Evolutionary conservation across 2,888 invertebrate species (phyloP).

Genomic region (Mantis religiosa): DNA sequence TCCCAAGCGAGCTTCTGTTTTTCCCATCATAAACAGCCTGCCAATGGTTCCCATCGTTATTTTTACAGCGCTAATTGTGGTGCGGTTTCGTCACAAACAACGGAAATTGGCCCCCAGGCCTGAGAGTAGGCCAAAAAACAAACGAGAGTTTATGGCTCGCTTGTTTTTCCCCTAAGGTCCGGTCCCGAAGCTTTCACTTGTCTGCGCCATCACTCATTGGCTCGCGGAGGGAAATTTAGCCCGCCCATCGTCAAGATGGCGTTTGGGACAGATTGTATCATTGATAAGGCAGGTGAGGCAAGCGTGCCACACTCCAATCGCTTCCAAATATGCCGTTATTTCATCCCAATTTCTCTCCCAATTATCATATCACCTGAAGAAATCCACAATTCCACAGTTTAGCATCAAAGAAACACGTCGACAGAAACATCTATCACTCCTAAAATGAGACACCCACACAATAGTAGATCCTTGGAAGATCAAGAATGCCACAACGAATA

Average conservation of each 20-base stretch:
- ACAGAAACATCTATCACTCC: too few relatives aligned
- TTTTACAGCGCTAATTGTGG: not conserved
- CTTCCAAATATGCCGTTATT: too few relatives aligned
- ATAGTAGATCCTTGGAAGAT: too few relatives aligned
- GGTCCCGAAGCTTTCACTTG: not conserved
- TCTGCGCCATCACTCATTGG: not conserved
- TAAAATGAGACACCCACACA: too few relatives aligned
- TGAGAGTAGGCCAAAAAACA: not conserved
- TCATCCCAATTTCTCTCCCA: too few relatives aligned
- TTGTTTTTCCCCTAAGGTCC: not conserved
- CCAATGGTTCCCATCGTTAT: not conserved
- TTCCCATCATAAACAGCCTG: not conserved
- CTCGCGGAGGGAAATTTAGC: not conserved
- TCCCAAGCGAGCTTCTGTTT: not conserved
- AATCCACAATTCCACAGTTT: too few relatives aligned
- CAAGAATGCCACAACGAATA: too few relatives aligned
- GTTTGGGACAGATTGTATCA: not conserved
- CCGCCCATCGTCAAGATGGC: not conserved
- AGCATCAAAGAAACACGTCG: too few relatives aligned
- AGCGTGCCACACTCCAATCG: not conserved
- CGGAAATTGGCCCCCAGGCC: not conserved
- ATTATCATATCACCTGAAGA: too few relatives aligned
- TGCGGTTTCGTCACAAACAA: not conserved
- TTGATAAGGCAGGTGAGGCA: not conserved
- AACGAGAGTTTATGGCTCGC: not conserved